These are phyloP conservation scores for Netelia virgata DNA, from an alignment of 2,888 invertebrate genomes.

Conservation along the genomic window DNA sequence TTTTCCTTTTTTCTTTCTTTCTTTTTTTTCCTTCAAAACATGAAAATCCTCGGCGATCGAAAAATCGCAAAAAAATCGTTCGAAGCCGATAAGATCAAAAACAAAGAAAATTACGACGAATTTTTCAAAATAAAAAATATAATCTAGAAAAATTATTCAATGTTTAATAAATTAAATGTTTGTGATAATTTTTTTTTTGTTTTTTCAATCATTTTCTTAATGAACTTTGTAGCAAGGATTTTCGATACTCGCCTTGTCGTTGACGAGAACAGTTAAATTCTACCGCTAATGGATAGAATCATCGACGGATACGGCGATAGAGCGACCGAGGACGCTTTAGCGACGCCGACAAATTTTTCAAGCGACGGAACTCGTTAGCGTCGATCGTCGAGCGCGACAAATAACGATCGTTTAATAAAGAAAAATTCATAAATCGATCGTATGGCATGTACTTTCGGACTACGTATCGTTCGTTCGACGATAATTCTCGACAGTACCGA, in stretches of 20 bases:
- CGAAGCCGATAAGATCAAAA: not conserved
- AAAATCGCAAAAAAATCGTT: not conserved
- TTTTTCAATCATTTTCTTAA: slow-evolving; percentile 13
- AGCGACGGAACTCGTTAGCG: not conserved
- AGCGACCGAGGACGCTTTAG: not conserved
- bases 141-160: too few relatives aligned
- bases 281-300: slow-evolving; percentile 42
- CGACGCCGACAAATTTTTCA: not conserved
- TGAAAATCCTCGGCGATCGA: not conserved
- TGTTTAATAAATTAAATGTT: too few relatives aligned
- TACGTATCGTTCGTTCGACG: too few relatives aligned
- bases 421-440: too few relatives aligned
- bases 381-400: not conserved
- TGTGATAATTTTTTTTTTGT: slow-evolving; percentile 19
- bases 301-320: not conserved
- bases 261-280: slow-evolving; percentile 32
- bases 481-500: too few relatives aligned
- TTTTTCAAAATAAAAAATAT: too few relatives aligned
- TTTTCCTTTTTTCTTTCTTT: slow-evolving; percentile 15
- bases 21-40: not conserved
- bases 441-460: too few relatives aligned
- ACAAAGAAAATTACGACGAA: too few relatives aligned
- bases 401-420: too few relatives aligned
- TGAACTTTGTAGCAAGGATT: slow-evolving; percentile 23
- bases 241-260: slow-evolving; percentile 13